These are phyloP conservation scores for Haliclona indistincta DNA, from an alignment of 37 sponge, comb jelly and placozoan species.

Conservation along the genomic window DNA sequence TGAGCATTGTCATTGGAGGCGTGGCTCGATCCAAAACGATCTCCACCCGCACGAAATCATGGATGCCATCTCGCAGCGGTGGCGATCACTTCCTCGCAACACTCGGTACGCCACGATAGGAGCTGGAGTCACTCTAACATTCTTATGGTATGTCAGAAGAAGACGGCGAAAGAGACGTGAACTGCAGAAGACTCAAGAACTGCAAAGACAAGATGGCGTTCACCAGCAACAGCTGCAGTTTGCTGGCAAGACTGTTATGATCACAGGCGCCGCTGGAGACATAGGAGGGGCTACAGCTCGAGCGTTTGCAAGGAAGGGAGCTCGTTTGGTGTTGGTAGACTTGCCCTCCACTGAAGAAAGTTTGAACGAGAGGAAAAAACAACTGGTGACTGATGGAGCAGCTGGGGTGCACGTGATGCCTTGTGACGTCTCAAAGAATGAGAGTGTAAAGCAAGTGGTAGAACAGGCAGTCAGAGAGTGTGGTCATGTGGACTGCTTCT, in stretches of 20 bases:
- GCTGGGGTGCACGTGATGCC: background rate
- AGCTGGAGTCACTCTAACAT: too few relatives aligned
- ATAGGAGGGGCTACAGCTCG: slow-evolving; percentile 74
- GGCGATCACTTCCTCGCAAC: too few relatives aligned
- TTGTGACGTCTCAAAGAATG: slow-evolving; percentile 60
- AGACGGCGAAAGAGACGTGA: too few relatives aligned
- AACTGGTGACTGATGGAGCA: slow-evolving; percentile 37
- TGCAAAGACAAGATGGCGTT: too few relatives aligned
- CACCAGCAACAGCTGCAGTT: too few relatives aligned
- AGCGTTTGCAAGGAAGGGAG: slow-evolving; percentile 63
- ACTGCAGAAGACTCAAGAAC: too few relatives aligned
- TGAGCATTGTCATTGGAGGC: too few relatives aligned
- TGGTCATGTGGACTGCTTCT: slow-evolving; percentile 66
- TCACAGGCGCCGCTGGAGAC: slow-evolving; percentile 89
- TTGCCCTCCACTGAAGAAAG: slow-evolving; percentile 24
- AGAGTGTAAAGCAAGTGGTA: slow-evolving; percentile 58
- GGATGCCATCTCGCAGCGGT: too few relatives aligned
- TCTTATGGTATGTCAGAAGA: too few relatives aligned
- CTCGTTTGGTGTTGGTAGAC: slow-evolving; percentile 68
- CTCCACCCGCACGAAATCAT: too few relatives aligned
- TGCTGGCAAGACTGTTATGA: slow-evolving; percentile 43
- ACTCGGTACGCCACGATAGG: too few relatives aligned
- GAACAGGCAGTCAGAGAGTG: slow-evolving; percentile 21
- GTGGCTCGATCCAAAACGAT: too few relatives aligned
- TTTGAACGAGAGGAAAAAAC: slow-evolving; percentile 25